Base-by-base conservation (phyloP, 2,797 vertebrate species). In the Xiphorhynchus erythropygius region DNA sequence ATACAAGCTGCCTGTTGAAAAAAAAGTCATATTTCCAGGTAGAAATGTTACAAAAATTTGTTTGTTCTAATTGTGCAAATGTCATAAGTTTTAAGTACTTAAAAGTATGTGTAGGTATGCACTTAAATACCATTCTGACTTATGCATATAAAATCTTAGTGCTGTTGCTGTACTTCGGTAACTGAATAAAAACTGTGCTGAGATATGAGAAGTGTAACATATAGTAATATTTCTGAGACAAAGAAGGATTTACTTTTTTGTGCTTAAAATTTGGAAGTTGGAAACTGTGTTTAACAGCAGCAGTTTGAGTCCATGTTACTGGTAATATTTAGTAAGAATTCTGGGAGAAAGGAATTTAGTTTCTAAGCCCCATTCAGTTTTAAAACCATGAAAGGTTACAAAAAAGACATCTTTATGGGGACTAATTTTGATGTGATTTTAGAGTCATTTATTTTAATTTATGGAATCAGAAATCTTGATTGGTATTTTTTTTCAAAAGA, bases 401-500 rank as follows among this genome's bases (percentile, higher is more conserved):
- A 21, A 52, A 28, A 55, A 15, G 3, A 73, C 25, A 9, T 3
- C 32, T 25, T 32, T 50, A 4, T 2, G 6, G 9, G 3, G 3
- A 9, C 41, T 79, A 33, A 9, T 81, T 88, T 63, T 78, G 19
- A 56, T 89, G 25, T 0, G 0, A 2, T 23, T 46, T 79, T 75
- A 71, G 4, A 47, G 21, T 6, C 0, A 24, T n/a, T 21, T 7
- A 2, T 62, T 88, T 79, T 27, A 21, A 16, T 81, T 89, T 81
- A 23, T 75, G 28, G 25, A 79, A 32, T 81, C 1, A 18, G 46
- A 81, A 78, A 22, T 2, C 10, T 78, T 60, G 10, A 7, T 6
- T 22, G 10, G 7, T 27, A 14, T 8, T 50, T 37, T n/a, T 9
- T 3, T 0, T 1, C 2, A 2, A 11, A 52, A 62, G 10, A 6